Evolutionary conservation across 1,140 invertebrate species (phyloP).

Genomic region (Lethrus apterus): DNA sequence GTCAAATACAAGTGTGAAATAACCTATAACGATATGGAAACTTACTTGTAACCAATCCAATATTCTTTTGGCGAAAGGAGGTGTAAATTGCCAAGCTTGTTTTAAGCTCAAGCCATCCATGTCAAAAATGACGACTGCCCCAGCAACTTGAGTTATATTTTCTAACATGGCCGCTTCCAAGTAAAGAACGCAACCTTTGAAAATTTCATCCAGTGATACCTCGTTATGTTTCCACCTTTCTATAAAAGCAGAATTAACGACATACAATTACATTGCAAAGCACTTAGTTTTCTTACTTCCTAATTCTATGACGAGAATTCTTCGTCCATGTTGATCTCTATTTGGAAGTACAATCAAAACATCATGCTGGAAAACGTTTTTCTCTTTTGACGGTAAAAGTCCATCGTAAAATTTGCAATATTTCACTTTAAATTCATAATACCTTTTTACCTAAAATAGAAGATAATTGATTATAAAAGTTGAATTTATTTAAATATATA

Average conservation of each 20-base stretch:
- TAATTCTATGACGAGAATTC: conserved; percentile 67
- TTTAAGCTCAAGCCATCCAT: conserved; percentile 73
- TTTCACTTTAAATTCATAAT: conserved; percentile 72
- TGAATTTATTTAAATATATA: background rate
- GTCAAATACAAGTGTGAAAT: background rate
- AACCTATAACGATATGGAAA: background rate
- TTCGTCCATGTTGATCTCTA: conserved; percentile 63
- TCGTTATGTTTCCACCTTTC: conserved; percentile 80
- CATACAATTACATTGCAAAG: background rate
- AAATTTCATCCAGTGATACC: conserved; percentile 69
- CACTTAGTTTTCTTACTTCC: conserved; percentile 56
- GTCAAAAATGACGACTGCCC: conserved; percentile 72
- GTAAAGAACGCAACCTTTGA: conserved; percentile 72
- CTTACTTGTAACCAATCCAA: conserved; percentile 68
- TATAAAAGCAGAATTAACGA: conserved; percentile 35
- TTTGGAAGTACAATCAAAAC: conserved; percentile 68
- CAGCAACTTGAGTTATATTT: conserved; percentile 65
- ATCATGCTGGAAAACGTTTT: conserved; percentile 70
- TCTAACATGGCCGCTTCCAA: conserved; percentile 74
- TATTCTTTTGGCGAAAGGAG: conserved; percentile 71
- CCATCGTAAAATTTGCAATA: conserved; percentile 63
- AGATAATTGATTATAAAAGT: conserved; percentile 5
- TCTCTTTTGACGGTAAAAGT: conserved; percentile 60
- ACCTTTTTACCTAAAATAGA: conserved; percentile 60
- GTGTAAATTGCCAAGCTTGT: conserved; percentile 77